Evolutionary conservation across 2,888 invertebrate genomes (phyloP).

Genomic region (Diplazon laetatorius): DNA sequence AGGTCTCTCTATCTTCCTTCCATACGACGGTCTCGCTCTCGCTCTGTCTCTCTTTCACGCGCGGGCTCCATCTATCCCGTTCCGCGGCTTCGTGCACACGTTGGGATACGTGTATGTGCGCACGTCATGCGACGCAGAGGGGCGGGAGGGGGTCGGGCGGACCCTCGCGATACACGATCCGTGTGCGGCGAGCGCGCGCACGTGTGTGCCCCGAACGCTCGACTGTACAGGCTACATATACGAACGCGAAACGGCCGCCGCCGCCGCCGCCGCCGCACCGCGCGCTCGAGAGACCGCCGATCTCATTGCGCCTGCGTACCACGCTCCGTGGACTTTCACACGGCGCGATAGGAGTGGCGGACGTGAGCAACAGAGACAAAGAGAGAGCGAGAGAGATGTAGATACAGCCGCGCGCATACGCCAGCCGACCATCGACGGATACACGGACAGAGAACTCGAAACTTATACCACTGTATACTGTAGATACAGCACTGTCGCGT

Average conservation of each 20-base stretch:
- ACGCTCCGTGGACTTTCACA: conserved; percentile 39
- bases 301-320: conserved; percentile 43
- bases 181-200: conserved; percentile 60
- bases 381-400: conserved; percentile 21
- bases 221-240: conserved; percentile 57
- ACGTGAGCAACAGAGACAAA: conserved; percentile 13
- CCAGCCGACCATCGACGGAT: conserved; percentile 59
- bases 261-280: conserved; percentile 39
- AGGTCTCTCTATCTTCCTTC: conserved; percentile 23
- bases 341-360: conserved; percentile 32
- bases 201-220: conserved; percentile 61
- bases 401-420: conserved; percentile 41
- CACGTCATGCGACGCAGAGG: no score
- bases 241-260: conserved; percentile 43
- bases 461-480: conserved; percentile 42
- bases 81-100: conserved; percentile 35
- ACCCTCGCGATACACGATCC: conserved; percentile 55
- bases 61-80: conserved; percentile 10
- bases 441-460: conserved; percentile 43
- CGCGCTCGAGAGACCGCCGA: no score
- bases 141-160: no score
- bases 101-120: background rate
- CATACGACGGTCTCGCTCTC: conserved; percentile 3
- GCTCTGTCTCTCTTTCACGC: conserved; percentile 2
- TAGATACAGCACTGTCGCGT: conserved; percentile 70